These are phyloP conservation scores for Peromyscus nudipes DNA, from an alignment of 2,797 vertebrate genomes.

Conservation along the genomic window DNA sequence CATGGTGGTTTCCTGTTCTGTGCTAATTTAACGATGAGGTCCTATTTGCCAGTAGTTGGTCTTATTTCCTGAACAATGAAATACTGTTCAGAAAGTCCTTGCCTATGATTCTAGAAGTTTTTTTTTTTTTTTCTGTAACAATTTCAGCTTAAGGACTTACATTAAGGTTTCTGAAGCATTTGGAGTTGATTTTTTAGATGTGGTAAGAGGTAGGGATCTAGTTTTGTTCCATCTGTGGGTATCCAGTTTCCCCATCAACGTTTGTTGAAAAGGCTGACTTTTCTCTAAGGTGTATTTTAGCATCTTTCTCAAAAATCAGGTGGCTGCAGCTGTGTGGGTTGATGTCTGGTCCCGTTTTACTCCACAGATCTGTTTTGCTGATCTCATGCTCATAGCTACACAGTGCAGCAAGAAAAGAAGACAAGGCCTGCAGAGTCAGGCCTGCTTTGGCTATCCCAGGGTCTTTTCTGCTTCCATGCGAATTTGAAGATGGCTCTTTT, in stretches of 20 bases:
- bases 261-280: neutral
- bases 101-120: neutral
- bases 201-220: neutral
- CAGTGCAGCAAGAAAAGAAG: neutral
- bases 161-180: neutral
- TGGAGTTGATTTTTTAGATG: neutral
- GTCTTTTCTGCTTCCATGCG: neutral
- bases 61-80: neutral
- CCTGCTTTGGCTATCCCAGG: neutral
- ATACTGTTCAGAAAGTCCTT: neutral
- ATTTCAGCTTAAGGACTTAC: neutral
- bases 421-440: too few relatives aligned
- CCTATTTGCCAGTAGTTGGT: neutral
- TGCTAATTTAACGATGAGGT: neutral
- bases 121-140: neutral
- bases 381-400: neutral
- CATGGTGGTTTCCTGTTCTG: neutral
- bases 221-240: neutral
- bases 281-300: neutral
- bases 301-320: neutral
- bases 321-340: neutral
- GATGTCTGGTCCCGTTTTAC: neutral
- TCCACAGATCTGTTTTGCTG: neutral
- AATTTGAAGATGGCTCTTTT: neutral
- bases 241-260: neutral